phyloP scores from a whole-genome alignment of 1,140 invertebrate species.

The Drosophila jambulina region DNA sequence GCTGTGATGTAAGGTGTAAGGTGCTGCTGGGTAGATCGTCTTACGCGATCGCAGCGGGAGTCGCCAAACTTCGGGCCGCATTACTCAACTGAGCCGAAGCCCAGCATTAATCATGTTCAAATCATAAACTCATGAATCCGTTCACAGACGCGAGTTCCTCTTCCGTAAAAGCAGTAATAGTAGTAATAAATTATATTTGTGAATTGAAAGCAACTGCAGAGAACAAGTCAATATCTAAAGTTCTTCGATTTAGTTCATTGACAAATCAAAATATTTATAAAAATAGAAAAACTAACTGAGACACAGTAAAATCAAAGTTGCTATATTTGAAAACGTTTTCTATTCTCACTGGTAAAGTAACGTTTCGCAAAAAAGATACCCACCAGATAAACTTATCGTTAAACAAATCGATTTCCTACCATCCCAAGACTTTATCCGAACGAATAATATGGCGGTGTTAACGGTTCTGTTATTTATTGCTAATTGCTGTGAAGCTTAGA shows the following conservation, averaged over 20 bases:
- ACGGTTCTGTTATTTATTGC: too few relatives aligned
- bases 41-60: slow-evolving; percentile 44
- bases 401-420: too few relatives aligned
- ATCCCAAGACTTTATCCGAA: too few relatives aligned
- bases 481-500: too few relatives aligned
- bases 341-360: too few relatives aligned
- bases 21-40: slow-evolving; percentile 35
- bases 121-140: slow-evolving; percentile 59
- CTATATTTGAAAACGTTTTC: too few relatives aligned
- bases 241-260: neutral
- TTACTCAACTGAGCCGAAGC: slow-evolving; percentile 36
- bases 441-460: too few relatives aligned
- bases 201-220: slow-evolving; percentile 10
- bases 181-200: slow-evolving; percentile 28
- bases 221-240: neutral
- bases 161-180: slow-evolving; percentile 6
- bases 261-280: neutral
- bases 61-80: slow-evolving; percentile 3
- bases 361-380: too few relatives aligned
- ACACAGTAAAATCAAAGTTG: neutral
- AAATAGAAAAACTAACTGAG: neutral
- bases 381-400: too few relatives aligned
- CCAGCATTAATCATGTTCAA: slow-evolving; percentile 64
- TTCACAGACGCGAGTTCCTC: slow-evolving; percentile 15
- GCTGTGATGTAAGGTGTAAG: slow-evolving; percentile 57